Evolutionary conservation across 2,888 invertebrate species (phyloP), one percentile per base, ranked within the genome.

Genomic region (Camptogramma bilineatum): DNA sequence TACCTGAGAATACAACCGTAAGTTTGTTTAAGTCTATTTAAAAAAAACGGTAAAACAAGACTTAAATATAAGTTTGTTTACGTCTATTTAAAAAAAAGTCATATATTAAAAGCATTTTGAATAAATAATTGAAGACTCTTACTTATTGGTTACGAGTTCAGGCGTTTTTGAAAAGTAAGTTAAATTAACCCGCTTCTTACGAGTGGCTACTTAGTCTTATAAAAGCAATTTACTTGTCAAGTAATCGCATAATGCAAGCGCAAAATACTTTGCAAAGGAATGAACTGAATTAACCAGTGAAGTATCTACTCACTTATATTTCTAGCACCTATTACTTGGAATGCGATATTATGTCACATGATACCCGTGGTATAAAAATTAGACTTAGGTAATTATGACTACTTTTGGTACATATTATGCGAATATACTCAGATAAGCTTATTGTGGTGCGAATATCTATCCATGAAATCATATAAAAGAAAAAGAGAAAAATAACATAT

Each of bases 251-350:
- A 60, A 48, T 54, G 53, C 52, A 53, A 52, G 60, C 31, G 16
- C 53, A 54, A 60, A 60, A 60, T 60, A 42, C 60, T 48, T 48
- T 16, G 53, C 60, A 48, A 60, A 53, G 60, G 59, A 52, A 52
- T 46, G 46, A 47, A 52, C 39, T 60, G 60, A 60, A 60, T 53
- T 53, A 59, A 53, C 48, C 31, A 60, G 18, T 34, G 17, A 19
- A 18, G 47, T 31, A 31, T 18, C 21, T 48, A 52, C 52, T 52
- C 19, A 39, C 13, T 39, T 39, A 39, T 39, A 39, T 39, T 13
- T 52, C 34, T 9, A 34, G 52, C 19, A 19, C 9, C 54, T 54
- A 54, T 54, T 46, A 42, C 8, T 21, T n/a, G 13, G 9, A 9
- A 21, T 44, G n/a, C 42, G 19, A 21, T 53, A 53, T n/a, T 42